Base-by-base conservation (phyloP, 1,140 invertebrate genomes). In the Drosophila ogumai region DNA sequence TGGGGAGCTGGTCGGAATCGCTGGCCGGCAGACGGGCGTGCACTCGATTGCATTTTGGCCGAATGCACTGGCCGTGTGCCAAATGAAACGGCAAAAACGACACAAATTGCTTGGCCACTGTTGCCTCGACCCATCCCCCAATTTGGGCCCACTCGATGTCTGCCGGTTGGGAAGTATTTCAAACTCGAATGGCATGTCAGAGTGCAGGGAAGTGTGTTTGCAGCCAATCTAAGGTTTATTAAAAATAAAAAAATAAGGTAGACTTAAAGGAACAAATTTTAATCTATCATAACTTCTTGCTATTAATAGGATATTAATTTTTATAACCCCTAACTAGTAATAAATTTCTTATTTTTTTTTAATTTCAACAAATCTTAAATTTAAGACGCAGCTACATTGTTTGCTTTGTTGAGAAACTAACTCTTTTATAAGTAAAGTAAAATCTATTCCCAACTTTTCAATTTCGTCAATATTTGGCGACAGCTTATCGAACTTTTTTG, bases 11-110 rank as follows among this genome's bases (percentile, higher is more conserved):
- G 15, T 22, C 3, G 41, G 58, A 55, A 56, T 38, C 43, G 52
- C 47, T 50, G 40, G 41, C 40, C 31, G 55, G 72, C 74, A 81
- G 63, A 82, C 38, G 64, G 49, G 58, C 61, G 72, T 88, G 72
- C 80, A 84, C 72, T 87, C 76, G 76, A 87, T 82, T 87, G 76
- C 82, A 88, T 81, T 85, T 85, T 77, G 63, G 75, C 67, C 64
- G 50, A 64, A 50, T 79, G 75, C 55, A 75, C 74, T 87, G 82
- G 82, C 82, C 67, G 63, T 88, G 72, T 76, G 82, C 82, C 82
- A 60, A 67, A 58, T 58, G 68, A 43, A 60, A 69, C 49, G 81
- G n/a, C 65, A 38, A 50, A 69, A 72, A 44, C 43, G 65, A 36
- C 46, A 72, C 57, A 82, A 82, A 79, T 67, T 76, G 63, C 73